A percentile compares a stretch with the other conserved stretches of the same genome.
Evolutionary conservation across 2,797 vertebrate species (phyloP).

Genomic region (Sebastolobus alascanus): DNA sequence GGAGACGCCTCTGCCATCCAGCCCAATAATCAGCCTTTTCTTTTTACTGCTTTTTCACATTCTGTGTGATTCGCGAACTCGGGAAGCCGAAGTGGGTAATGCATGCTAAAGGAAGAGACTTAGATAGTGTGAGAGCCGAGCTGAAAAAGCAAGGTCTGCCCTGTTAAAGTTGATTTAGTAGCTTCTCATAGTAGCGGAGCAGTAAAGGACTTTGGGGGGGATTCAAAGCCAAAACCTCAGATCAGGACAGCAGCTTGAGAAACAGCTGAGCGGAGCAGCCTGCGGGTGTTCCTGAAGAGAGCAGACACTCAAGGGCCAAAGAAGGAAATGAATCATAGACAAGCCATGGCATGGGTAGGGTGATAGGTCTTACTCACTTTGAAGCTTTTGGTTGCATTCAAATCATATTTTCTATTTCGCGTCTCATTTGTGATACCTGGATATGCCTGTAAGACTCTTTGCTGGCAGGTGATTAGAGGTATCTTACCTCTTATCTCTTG

Average conservation of each 20-base stretch:
- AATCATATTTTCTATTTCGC: neutral
- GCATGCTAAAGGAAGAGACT: slow-evolving; percentile 18
- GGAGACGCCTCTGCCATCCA: neutral
- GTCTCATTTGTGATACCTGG: neutral
- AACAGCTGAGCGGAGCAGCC: slow-evolving; percentile 54
- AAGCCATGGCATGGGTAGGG: neutral
- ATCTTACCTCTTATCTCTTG: slow-evolving; percentile 2
- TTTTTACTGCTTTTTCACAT: neutral
- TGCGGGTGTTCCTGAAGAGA: slow-evolving; percentile 45
- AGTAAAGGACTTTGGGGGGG: neutral
- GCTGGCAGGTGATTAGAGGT: slow-evolving; percentile 7
- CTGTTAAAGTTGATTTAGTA: slow-evolving; percentile 31
- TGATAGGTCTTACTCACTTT: neutral
- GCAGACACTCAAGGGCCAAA: slow-evolving; percentile 24
- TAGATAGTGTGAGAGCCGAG: neutral
- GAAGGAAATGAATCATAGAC: slow-evolving; percentile 20
- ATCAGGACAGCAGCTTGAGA: slow-evolving; percentile 52
- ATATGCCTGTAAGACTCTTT: neutral
- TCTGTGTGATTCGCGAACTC: neutral
- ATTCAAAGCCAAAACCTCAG: slow-evolving; percentile 32
- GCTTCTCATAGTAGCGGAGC: slow-evolving; percentile 20
- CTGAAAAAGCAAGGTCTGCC: slow-evolving; percentile 29
- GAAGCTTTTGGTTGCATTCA: neutral
- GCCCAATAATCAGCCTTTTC: slow-evolving; percentile 6
- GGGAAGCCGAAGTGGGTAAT: neutral